Base-by-base conservation (phyloP, 2,888 invertebrate species). In the Hipparchia sbordonii region DNA sequence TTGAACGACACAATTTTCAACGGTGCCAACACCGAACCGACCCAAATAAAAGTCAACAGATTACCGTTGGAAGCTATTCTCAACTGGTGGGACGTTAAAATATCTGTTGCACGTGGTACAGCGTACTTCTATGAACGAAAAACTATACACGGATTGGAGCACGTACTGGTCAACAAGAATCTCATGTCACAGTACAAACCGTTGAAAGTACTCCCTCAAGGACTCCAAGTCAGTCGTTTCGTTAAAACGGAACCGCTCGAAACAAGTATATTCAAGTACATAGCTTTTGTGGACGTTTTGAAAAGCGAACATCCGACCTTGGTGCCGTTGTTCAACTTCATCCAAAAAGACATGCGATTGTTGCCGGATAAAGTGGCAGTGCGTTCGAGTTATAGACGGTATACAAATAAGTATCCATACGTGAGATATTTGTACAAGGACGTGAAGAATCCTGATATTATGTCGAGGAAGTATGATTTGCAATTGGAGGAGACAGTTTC, bases 1-100 rank as follows among this genome's bases (percentile, higher is more conserved):
- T 45, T 62, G 4, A 82, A 82, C 8, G 81, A 83, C 9, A 77
- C 84, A 0, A 82, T 92, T 0, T 87, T 90, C 51, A 88, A 90
- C n/a, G 71, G 80, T 10, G 76, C 77, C 0, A 60, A 61, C 7
- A 60, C 73, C 0, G 8, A 74, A 6, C 84, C 83, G 0, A 77
- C 80, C 0, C 79, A 76, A 6, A 85, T 87, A 46, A 69, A 71
- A 0, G 0, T 82, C 0, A 71, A 76, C 0, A 66, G 70, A 0
- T 57, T 79, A 0, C 74, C 79, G 0, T 61, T 86, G 0, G 70
- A 81, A 8, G 76, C 84, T 0, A 82, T 89, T 9, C 69, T 89
- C 0, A 86, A 88, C 56, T 86, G 87, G 84, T 82, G 80, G 59
- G 73, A 79, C 0, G 77, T 88, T 0, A 74, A 72, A 6, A 71